Conservation (phyloP, 2,113 vertebrate species). For the Dunckerocampus dactyliophorus region DNA sequence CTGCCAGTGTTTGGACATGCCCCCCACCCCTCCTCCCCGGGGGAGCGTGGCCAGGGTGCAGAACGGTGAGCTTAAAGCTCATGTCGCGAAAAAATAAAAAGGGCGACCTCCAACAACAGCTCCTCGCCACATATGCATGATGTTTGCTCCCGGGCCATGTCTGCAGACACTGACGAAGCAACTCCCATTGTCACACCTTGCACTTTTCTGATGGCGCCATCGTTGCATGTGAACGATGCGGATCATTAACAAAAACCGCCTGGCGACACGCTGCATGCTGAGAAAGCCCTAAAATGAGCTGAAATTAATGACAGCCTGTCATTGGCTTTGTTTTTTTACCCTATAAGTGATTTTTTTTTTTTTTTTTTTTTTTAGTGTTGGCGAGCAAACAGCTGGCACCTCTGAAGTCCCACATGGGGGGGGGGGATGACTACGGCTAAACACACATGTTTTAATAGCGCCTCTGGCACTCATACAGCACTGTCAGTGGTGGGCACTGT, state of each 20-base stretch:
- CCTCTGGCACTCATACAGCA: too few relatives aligned
- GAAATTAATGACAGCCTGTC: slow-evolving; percentile 71
- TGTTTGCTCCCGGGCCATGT: slow-evolving; percentile 71
- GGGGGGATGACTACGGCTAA: too few relatives aligned
- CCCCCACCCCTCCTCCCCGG: slow-evolving; percentile 1
- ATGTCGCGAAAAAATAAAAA: slow-evolving; percentile 25
- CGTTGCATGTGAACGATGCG: slow-evolving; percentile 77
- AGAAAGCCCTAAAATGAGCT: slow-evolving; percentile 74
- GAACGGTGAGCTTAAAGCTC: slow-evolving; percentile 44
- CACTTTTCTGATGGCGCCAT: slow-evolving; percentile 81
- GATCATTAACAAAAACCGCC: slow-evolving; percentile 76
- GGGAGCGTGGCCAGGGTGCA: slow-evolving; percentile 32
- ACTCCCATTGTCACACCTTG: slow-evolving; percentile 81
- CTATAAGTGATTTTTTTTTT: neutral
- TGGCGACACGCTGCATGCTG: slow-evolving; percentile 70
- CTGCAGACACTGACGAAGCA: slow-evolving; percentile 79
- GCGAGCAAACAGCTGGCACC: neutral
- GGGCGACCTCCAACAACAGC: slow-evolving; percentile 42
- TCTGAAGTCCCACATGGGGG: too few relatives aligned
- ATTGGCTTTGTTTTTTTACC: neutral
- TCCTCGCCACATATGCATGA: slow-evolving; percentile 51
- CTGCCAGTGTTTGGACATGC: slow-evolving; percentile 32
- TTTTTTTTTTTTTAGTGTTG: neutral
- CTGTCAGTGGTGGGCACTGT: too few relatives aligned
- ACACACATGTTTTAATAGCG: too few relatives aligned